Evolutionary conservation across 1,140 invertebrate species (phyloP).

Genomic region (Cherax quadricarinatus): DNA sequence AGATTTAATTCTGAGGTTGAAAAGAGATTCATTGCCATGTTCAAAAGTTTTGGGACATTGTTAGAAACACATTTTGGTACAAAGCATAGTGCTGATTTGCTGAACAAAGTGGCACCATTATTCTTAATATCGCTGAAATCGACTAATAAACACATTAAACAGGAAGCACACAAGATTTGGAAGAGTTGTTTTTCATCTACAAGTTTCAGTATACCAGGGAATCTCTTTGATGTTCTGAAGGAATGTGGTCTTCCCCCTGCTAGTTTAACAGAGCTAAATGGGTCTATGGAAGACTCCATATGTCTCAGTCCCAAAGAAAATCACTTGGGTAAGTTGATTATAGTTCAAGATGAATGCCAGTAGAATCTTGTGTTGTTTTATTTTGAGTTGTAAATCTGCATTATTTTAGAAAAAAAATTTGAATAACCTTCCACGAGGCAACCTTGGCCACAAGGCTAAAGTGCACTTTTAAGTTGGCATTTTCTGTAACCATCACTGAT

Average conservation of each 20-base stretch:
- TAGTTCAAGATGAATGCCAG: too few species aligned
- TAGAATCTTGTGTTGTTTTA: too few species aligned
- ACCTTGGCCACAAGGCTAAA: too few species aligned
- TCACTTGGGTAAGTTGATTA: slow-evolving; percentile 15
- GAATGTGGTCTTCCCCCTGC: slow-evolving; percentile 46
- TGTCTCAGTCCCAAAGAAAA: slow-evolving; percentile 39
- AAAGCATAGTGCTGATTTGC: slow-evolving; percentile 25
- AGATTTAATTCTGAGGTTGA: slow-evolving; percentile 48
- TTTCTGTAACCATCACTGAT: too few species aligned
- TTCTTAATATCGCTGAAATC: slow-evolving; percentile 28
- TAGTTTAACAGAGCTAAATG: slow-evolving; percentile 15
- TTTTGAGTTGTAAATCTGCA: too few species aligned
- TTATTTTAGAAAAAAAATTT: neutral
- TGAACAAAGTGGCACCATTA: slow-evolving; percentile 36
- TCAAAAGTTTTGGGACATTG: slow-evolving; percentile 31
- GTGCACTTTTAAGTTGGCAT: too few species aligned
- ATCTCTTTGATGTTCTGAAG: slow-evolving; percentile 36
- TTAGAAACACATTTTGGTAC: slow-evolving; percentile 29
- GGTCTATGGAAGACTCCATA: neutral
- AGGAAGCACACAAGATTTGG: slow-evolving; percentile 26
- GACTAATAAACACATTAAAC: slow-evolving; percentile 37
- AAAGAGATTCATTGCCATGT: slow-evolving; percentile 38
- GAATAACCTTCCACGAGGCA: too few species aligned
- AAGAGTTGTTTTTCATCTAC: slow-evolving; percentile 32
- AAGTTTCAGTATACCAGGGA: slow-evolving; percentile 22